Conservation (phyloP, 2,888 invertebrate species). For the Fragum sueziense region DNA sequence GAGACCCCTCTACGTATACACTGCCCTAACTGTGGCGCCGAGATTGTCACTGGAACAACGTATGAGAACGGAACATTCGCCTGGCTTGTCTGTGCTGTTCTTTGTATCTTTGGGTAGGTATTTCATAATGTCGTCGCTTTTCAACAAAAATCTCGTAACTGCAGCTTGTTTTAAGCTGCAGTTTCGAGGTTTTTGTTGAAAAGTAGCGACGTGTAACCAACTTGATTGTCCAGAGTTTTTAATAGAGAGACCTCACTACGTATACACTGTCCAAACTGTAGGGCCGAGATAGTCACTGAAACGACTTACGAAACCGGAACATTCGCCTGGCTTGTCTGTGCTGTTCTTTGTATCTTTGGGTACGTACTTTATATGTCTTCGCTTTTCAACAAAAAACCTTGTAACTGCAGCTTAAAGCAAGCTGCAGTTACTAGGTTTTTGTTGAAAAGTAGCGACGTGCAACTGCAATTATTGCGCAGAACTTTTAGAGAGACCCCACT, state of each 20-base stretch:
- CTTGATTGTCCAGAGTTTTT: too few species aligned
- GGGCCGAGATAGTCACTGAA: conserved; percentile 76
- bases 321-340: conserved; percentile 78
- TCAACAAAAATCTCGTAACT: too few species aligned
- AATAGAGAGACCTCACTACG: conserved; percentile 74
- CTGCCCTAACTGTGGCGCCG: conserved; percentile 78
- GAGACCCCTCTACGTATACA: conserved; percentile 72
- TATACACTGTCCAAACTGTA: conserved; percentile 77
- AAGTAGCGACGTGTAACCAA: too few species aligned
- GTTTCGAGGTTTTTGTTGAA: too few species aligned
- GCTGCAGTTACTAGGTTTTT: too few species aligned
- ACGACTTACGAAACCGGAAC: conserved; percentile 77
- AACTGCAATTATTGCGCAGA: too few species aligned
- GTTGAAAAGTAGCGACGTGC: too few species aligned
- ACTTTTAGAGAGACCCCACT: conserved; percentile 74
- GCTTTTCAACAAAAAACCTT: too few species aligned
- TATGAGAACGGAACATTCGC: conserved; percentile 79
- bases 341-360: conserved; percentile 78
- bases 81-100: conserved; percentile 77
- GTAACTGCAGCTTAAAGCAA: too few species aligned
- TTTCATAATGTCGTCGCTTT: too few species aligned
- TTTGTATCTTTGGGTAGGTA: conserved; percentile 79
- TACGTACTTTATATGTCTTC: conserved; percentile 62
- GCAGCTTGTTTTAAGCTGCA: too few species aligned
- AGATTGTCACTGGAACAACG: conserved; percentile 75